Conservation (phyloP, 2,797 vertebrate genomes). For the Pelochelys cantorii region DNA sequence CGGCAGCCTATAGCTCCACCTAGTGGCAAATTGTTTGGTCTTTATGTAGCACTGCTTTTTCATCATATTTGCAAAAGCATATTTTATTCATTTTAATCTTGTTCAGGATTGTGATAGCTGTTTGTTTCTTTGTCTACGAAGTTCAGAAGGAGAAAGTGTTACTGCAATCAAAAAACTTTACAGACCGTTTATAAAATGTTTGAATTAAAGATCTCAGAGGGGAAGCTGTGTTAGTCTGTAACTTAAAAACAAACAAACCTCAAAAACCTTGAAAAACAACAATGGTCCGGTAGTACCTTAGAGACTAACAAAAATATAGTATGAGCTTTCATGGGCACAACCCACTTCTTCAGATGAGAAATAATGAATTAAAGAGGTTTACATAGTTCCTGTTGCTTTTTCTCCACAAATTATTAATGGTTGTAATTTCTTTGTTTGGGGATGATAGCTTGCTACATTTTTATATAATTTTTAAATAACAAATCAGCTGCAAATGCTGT, state of each 20-base stretch:
- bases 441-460: background rate
- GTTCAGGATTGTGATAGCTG: background rate
- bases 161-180: background rate
- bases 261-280: too few relatives aligned
- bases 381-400: background rate
- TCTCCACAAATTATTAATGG: background rate
- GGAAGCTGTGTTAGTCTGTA: too few relatives aligned
- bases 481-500: background rate
- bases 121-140: background rate
- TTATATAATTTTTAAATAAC: background rate
- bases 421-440: background rate
- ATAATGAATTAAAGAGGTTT: background rate
- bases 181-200: background rate
- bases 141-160: background rate
- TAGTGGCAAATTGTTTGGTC: constrained; percentile 8
- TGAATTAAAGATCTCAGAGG: background rate
- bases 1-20: constrained; percentile 9
- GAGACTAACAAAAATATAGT: too few relatives aligned
- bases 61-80: background rate
- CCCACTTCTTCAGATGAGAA: too few relatives aligned
- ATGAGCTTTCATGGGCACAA: too few relatives aligned
- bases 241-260: too few relatives aligned
- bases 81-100: background rate
- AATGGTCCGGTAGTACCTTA: too few relatives aligned
- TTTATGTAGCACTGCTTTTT: background rate